phyloP scores from a whole-genome alignment of 2,888 invertebrate genomes.

The Melangyna quadrimaculata region DNA sequence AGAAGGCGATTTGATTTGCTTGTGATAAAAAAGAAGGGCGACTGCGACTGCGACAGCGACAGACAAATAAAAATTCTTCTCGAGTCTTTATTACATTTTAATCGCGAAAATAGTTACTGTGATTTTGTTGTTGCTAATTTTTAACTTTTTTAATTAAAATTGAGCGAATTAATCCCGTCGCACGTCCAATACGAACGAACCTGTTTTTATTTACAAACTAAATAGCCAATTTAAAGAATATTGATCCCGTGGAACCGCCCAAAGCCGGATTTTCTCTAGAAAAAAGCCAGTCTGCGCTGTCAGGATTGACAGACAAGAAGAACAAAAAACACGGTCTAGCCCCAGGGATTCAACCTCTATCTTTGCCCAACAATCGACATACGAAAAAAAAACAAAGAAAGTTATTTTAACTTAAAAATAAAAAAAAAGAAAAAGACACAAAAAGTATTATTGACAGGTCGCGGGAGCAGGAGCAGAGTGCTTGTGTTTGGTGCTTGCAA shows the following conservation, averaged over 20 bases:
- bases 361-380: slow-evolving; percentile 29
- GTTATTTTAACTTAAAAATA: slow-evolving; percentile 40
- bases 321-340: slow-evolving; percentile 54
- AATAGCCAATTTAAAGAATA: slow-evolving; percentile 37
- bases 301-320: slow-evolving; percentile 44
- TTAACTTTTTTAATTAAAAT: slow-evolving; percentile 61
- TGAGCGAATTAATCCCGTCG: slow-evolving; percentile 4
- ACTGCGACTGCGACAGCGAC: slow-evolving; percentile 55
- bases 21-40: slow-evolving; percentile 64
- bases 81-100: slow-evolving; percentile 30
- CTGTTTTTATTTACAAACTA: slow-evolving; percentile 2
- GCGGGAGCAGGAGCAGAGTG: slow-evolving; percentile 49
- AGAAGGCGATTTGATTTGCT: slow-evolving; percentile 58
- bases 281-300: slow-evolving; percentile 63
- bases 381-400: slow-evolving; percentile 63
- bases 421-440: slow-evolving; percentile 28
- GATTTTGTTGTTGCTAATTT: slow-evolving; percentile 54
- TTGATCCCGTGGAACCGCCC: slow-evolving; percentile 67
- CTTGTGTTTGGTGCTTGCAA: slow-evolving; percentile 56
- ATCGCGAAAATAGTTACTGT: slow-evolving; percentile 46
- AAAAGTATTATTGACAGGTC: slow-evolving; percentile 46
- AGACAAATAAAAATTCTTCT: slow-evolving; percentile 22
- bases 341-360: slow-evolving; percentile 43
- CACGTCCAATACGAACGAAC: slow-evolving; percentile 22
- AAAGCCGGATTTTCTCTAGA: slow-evolving; percentile 52